Evolutionary conservation across 2,888 invertebrate species (phyloP).

Genomic region (Lithophane ornitopus): DNA sequence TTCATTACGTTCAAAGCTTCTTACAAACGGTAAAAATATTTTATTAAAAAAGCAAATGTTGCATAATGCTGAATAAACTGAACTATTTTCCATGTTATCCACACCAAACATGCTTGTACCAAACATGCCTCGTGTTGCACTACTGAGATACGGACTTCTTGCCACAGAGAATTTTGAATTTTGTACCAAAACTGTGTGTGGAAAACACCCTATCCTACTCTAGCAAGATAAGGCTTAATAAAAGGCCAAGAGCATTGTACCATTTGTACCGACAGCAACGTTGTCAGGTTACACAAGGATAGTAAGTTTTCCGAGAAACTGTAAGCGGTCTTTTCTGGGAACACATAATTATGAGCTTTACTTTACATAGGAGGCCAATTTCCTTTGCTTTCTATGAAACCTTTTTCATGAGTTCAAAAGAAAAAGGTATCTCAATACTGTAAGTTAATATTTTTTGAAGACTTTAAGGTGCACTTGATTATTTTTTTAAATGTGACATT

Average conservation of each 20-base stretch:
- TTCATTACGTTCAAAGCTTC: neutral
- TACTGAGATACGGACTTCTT: neutral
- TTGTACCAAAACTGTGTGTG: neutral
- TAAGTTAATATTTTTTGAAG: too few species aligned
- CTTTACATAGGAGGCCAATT: conserved; percentile 9
- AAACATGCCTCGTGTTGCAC: too few species aligned
- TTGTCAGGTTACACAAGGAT: conserved; percentile 17
- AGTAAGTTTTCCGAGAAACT: neutral
- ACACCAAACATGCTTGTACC: too few species aligned
- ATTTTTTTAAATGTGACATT: neutral
- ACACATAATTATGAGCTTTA: neutral
- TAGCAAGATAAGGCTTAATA: conserved; percentile 4
- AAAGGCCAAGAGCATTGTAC: conserved; percentile 7
- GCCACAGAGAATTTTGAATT: neutral
- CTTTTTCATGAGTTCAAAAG: neutral
- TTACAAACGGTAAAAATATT: neutral
- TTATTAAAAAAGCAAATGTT: neutral
- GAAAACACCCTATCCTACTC: neutral
- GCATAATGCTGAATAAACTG: neutral
- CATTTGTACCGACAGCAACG: neutral
- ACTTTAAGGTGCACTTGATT: too few species aligned
- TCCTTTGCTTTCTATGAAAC: neutral
- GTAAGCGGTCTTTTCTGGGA: neutral
- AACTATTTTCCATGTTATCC: neutral
- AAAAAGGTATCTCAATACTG: neutral